These are phyloP conservation scores for Liolophura sinensis DNA, from an alignment of 1,140 invertebrate species.

Conservation along the genomic window DNA sequence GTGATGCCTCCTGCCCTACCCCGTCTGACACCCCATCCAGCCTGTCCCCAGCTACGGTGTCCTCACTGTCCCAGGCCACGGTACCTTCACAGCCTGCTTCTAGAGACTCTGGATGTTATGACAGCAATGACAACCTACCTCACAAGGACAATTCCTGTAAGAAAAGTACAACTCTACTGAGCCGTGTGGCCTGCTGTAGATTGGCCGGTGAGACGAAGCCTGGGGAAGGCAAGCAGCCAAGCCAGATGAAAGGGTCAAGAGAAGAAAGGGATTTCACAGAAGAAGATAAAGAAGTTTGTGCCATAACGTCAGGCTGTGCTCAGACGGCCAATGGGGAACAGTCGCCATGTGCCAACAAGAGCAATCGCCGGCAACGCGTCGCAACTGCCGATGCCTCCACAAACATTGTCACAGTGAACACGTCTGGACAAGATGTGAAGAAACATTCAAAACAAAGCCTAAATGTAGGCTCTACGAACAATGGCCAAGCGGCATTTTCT, in stretches of 20 bases:
- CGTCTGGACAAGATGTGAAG: neutral
- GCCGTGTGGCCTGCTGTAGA: constrained; percentile 2
- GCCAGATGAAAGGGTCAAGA: neutral
- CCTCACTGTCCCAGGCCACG: constrained; percentile 1
- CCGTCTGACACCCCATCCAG: constrained; percentile 27
- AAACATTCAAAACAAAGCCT: constrained; percentile 2
- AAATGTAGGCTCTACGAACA: neutral
- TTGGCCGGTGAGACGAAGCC: constrained; percentile 4
- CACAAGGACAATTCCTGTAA: neutral
- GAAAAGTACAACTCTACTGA: neutral
- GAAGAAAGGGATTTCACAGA: constrained; percentile 32
- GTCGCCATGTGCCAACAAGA: constrained; percentile 21
- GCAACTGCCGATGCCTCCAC: constrained; percentile 5
- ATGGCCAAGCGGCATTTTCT: neutral
- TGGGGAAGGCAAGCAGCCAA: neutral
- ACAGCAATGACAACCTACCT: constrained; percentile 33
- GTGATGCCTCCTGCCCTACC: constrained; percentile 15
- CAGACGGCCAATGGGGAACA: constrained; percentile 15
- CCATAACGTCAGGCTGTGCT: constrained; percentile 27
- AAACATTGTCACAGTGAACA: constrained; percentile 5
- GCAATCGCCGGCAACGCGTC: neutral
- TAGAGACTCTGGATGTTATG: constrained; percentile 50
- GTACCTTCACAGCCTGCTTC: constrained; percentile 20
- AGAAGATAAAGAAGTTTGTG: constrained; percentile 44
- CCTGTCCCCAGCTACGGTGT: constrained; percentile 22